Base-by-base conservation (phyloP, 2,888 invertebrate genomes). In the Sialis fuliginosa region DNA sequence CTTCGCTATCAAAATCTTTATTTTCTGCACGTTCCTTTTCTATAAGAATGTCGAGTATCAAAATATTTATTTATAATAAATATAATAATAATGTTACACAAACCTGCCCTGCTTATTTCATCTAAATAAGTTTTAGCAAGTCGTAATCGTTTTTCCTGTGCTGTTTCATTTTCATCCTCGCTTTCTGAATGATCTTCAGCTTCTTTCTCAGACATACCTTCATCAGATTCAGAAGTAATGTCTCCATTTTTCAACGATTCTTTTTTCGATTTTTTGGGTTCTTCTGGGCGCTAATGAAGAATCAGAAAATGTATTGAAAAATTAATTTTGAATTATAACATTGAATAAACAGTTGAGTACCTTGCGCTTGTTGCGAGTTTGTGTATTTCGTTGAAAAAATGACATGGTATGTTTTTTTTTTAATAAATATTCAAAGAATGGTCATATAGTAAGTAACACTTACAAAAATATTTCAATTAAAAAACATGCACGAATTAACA, bases 81-180 rank as follows among this genome's bases (percentile, higher is more conserved):
- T n/a, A n/a, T n/a, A n/a, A n/a, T 6, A 41, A n/a, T 22, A 42
- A 10, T 13, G 44, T 50, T 6, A 50, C 33, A 13, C 51, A 53
- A 61, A 74, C 75, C 75, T 69, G 88, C 81, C 58, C 75, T 78
- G 64, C 86, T 82, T 41, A 95, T 82, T 69, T 91, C 86, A 57
- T 84, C 73, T 34, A 96, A 68, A 64, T 92, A 92, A 60, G 86
- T 77, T 61, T 93, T 93, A 0, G 95, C 92, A 50, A 95, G 65
- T 41, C 92, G 75, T 44, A 95, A 61, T 54, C 88, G 84, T 60
- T 93, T 95, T 58, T 95, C 89, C 61, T 93, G 91, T 0, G 83
- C 80, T 1, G 89, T 91, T 64, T 91, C 87, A 52, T 75, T 69
- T 52, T 80, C 79, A 55, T 79, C 79, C 53, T 77, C 78, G 0